Evolutionary conservation across 92 coral and sea anemone species (phyloP), one percentile per base, ranked within the genome.

Genomic region (Epizoanthus illoricatus): DNA sequence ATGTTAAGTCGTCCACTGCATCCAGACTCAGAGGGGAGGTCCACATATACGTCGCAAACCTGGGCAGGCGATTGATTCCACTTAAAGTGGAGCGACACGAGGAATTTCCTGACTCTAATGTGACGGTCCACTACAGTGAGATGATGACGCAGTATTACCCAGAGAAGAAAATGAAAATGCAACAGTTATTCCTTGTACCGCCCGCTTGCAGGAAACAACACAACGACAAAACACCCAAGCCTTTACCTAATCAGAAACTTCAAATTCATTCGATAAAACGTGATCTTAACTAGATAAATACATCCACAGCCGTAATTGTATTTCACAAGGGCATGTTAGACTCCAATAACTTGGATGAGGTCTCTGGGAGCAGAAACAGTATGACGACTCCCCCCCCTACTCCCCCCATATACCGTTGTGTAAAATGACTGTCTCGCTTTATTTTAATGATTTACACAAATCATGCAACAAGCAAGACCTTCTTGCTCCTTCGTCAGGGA

Each of bases 121-220:
- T 84, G 11, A 76, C 81, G 6, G 39, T 83, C 4, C 81, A 84
- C 18, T 87, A 87, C 81, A 87, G 84, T 68, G 90, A 87, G 75
- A 76, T 87, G 78, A 87, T 87, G 90, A 86, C 86, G 21, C 87
- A 85, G 5, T 87, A 87, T 10, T 87, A 75, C 36, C 88, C 90
- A 4, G 86, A 87, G 59, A 87, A 71, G 84, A 69, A 81, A 20
- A 76, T 84, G 66, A 28, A 71, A 52, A 70, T 84, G 0, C 54
- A 71, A 33, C 63, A 87, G 68, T 61, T 85, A 61, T 85, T 87
- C 85, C 84, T 10, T 9, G 11, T 78, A 4, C 82, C 82, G 0
- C 72, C 12, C 2, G 43, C 66, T 12, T 78, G 82, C 43, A 63
- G 41, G 15, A 56, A 45, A 70, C 58, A 18, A 57, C 23, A 70